A percentile compares a stretch with the other conserved stretches of the same genome.
These are phyloP conservation scores for Papilio machaon DNA, from an alignment of 1,140 invertebrate genomes.

Conservation along the genomic window DNA sequence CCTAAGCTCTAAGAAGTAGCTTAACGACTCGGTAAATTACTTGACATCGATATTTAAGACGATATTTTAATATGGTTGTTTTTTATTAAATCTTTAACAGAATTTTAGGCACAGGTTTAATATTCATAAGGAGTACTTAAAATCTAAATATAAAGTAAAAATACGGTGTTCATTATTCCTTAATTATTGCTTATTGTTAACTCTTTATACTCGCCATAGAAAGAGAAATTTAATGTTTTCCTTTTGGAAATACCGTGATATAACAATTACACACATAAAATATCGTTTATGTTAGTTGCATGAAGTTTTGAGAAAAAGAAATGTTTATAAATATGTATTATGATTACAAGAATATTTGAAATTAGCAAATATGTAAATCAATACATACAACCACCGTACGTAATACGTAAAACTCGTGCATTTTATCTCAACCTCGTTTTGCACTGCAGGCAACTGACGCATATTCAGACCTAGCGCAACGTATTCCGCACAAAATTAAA, in stretches of 20 bases:
- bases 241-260: no score
- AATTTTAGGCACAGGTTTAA: not conserved
- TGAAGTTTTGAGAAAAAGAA: no score
- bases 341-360: no score
- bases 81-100: not conserved
- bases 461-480: conserved; percentile 4
- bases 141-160: no score
- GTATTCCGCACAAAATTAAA: conserved; percentile 1
- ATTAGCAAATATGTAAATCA: not conserved
- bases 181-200: no score
- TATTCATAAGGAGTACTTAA: no score
- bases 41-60: conserved; percentile 8
- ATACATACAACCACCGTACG: conserved; percentile 15
- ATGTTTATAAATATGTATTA: not conserved
- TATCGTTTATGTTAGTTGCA: no score
- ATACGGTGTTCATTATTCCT: no score
- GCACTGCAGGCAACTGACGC: conserved; percentile 1
- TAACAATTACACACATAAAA: no score
- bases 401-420: conserved; percentile 14
- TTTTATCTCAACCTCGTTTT: conserved; percentile 24
- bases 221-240: no score
- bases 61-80: not conserved
- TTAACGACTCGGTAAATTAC: conserved; percentile 26
- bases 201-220: no score
- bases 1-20: conserved; percentile 39